Conservation (phyloP, 2,888 invertebrate genomes). For the Acanthosepion pharaonis region DNA sequence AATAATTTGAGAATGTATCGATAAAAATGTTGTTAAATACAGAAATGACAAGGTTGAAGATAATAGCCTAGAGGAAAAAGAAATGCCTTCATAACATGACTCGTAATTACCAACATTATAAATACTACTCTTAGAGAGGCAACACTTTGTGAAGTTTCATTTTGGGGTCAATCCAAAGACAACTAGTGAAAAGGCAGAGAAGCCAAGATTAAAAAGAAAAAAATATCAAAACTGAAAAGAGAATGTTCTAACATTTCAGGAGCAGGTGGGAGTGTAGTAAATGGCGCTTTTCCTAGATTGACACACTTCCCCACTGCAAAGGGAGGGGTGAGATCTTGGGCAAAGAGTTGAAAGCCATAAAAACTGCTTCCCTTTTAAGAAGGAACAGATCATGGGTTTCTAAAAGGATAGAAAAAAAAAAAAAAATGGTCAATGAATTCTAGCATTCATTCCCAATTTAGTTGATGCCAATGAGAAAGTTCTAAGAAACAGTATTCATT, state of each 20-base stretch:
- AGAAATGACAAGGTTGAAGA: neutral
- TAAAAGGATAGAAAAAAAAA: neutral
- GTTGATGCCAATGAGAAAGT: neutral
- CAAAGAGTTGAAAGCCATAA: constrained; percentile 33
- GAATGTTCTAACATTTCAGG: neutral
- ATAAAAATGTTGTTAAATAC: neutral
- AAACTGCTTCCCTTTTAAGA: neutral
- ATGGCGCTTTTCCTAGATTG: neutral
- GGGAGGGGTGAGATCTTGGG: neutral
- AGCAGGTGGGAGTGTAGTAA: too few relatives aligned
- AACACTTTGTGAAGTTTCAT: neutral
- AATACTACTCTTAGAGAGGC: too few relatives aligned
- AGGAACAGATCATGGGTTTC: neutral
- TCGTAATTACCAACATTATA: too few relatives aligned
- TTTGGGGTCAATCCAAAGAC: neutral
- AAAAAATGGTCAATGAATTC: neutral
- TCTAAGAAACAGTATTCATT: neutral
- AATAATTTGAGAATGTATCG: neutral
- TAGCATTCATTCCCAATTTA: neutral
- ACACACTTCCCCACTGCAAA: neutral
- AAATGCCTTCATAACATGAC: too few relatives aligned
- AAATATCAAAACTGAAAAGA: neutral
- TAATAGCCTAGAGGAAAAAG: neutral
- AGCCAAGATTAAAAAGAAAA: neutral
- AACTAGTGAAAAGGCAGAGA: neutral